Evolutionary conservation across 2,888 invertebrate genomes (phyloP).

Genomic region (Coronaproctus castanopsis): DNA sequence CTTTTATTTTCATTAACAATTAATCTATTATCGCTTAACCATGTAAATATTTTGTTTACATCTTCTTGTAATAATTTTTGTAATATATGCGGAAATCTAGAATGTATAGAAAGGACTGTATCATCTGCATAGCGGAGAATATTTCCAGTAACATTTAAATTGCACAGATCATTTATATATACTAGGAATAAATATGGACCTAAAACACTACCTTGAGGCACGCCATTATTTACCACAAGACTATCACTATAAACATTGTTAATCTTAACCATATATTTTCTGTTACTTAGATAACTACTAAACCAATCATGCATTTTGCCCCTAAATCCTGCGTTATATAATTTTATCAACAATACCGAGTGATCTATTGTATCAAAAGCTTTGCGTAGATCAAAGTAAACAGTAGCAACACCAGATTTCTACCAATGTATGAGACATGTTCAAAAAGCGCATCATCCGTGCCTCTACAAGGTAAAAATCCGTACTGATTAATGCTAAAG

Average conservation of each 20-base stretch:
- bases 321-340: background rate
- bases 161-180: background rate
- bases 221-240: background rate
- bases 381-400: background rate
- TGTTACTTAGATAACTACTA: background rate
- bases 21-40: background rate
- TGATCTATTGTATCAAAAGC: background rate
- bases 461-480: background rate
- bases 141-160: background rate
- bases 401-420: background rate
- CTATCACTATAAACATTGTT: background rate
- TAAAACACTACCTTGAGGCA: background rate
- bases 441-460: background rate
- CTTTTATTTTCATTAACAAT: background rate
- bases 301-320: background rate
- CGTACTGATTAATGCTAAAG: background rate
- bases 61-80: background rate
- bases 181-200: background rate
- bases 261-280: background rate
- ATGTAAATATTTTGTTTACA: background rate
- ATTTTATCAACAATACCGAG: background rate
- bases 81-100: background rate
- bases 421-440: background rate
- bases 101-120: background rate
- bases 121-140: background rate